phyloP scores from a whole-genome alignment of 2,113 vertebrate genomes.

The Leptobrachium leishanense region DNA sequence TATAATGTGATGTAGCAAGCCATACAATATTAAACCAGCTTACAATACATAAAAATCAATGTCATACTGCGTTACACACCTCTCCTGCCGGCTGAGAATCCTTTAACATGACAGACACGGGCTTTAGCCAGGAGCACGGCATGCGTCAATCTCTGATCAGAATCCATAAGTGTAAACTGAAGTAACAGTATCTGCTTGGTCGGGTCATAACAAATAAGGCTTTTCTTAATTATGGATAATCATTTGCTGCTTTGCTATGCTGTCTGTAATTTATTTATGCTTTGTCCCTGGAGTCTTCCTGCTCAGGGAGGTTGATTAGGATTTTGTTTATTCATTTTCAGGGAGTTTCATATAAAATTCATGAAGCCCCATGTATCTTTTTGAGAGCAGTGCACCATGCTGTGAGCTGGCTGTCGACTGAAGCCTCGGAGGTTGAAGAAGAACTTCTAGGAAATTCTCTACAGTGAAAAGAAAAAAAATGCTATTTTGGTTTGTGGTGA shows the following conservation, averaged over 20 bases:
- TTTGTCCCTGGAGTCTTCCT: background rate
- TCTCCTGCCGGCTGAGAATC: background rate
- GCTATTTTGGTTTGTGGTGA: background rate
- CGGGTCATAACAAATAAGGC: background rate
- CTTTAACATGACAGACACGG: background rate
- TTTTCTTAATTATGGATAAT: constrained; percentile 6
- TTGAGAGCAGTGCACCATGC: background rate
- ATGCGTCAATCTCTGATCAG: background rate
- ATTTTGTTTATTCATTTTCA: constrained; percentile 23
- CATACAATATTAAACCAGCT: too few species aligned
- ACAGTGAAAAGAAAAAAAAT: background rate
- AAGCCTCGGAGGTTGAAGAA: background rate
- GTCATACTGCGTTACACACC: too few species aligned
- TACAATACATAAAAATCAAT: too few species aligned
- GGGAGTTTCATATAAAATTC: constrained; percentile 27
- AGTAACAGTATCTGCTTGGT: background rate
- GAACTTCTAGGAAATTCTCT: background rate
- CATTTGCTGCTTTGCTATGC: background rate
- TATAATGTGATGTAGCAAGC: too few species aligned
- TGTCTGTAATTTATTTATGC: background rate
- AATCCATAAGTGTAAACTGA: background rate
- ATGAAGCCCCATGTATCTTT: background rate
- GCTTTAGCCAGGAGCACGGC: background rate
- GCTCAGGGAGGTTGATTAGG: background rate
- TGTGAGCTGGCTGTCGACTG: constrained; percentile 13